Evolutionary conservation across 1,140 invertebrate species (phyloP).

Genomic region (Drosophila repletoides): DNA sequence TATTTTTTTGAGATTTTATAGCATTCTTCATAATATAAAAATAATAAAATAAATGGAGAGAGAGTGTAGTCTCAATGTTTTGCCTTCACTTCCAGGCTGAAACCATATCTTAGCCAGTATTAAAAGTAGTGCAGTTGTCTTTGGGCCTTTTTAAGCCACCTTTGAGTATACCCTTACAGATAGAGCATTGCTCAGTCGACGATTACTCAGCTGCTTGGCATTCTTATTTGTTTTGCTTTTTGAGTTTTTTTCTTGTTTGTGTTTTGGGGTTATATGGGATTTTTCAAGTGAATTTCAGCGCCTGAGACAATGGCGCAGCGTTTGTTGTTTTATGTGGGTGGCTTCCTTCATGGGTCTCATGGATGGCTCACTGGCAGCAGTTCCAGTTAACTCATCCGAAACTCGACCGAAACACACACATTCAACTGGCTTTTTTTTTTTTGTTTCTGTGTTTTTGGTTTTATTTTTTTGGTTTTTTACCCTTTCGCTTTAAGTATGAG

Average conservation of each 20-base stretch:
- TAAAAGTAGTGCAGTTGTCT: too few species aligned
- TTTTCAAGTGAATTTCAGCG: slow-evolving; percentile 77
- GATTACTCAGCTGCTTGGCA: slow-evolving; percentile 3
- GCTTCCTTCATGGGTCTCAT: slow-evolving; percentile 42
- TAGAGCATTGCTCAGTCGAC: slow-evolving; percentile 45
- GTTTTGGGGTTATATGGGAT: slow-evolving; percentile 49
- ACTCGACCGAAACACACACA: slow-evolving; percentile 28
- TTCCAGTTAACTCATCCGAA: slow-evolving; percentile 64
- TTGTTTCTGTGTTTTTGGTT: too few species aligned
- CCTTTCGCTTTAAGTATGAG: slow-evolving; percentile 36
- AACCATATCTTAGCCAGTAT: too few species aligned
- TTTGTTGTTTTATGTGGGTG: slow-evolving; percentile 74
- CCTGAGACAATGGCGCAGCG: slow-evolving; percentile 64
- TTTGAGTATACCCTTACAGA: too few species aligned
- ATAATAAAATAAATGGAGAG: too few species aligned
- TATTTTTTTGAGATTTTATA: too few species aligned
- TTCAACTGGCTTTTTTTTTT: slow-evolving; percentile 15
- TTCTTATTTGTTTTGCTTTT: slow-evolving; percentile 8
- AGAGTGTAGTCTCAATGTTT: too few species aligned
- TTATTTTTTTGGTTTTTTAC: slow-evolving; percentile 6
- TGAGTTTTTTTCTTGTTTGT: too few species aligned
- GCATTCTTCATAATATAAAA: too few species aligned
- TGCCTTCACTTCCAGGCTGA: too few species aligned
- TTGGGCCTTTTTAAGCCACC: too few species aligned
- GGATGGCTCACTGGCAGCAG: slow-evolving; percentile 40